Conservation (phyloP, 2,113 vertebrate species). For the Lamprologus lemairii region DNA sequence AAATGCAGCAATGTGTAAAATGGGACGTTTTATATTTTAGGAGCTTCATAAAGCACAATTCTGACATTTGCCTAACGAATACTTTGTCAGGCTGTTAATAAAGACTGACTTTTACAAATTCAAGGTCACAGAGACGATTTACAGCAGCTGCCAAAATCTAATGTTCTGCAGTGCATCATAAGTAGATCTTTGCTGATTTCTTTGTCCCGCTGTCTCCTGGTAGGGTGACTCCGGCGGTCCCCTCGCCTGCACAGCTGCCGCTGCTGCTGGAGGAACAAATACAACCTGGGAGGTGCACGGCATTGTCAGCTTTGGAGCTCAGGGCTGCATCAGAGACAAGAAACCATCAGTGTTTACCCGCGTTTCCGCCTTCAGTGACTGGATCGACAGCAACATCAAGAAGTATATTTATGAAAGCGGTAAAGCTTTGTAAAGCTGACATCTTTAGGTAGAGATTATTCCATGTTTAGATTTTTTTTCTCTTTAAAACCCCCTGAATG, state of each 20-base stretch:
- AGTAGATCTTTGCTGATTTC: neutral
- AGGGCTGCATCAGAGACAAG: constrained; percentile 64
- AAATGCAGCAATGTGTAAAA: neutral
- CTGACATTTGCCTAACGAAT: neutral
- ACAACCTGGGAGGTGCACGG: constrained; percentile 64
- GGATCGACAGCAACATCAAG: constrained; percentile 63
- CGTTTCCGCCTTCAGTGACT: constrained; percentile 64
- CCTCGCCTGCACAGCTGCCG: constrained; percentile 30
- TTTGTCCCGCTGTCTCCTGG: neutral
- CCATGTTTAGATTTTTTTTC: neutral
- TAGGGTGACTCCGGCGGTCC: constrained; percentile 67
- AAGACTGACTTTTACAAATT: neutral
- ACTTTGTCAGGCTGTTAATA: neutral
- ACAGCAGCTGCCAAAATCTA: neutral
- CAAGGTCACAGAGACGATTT: neutral
- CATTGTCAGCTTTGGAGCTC: constrained; percentile 59
- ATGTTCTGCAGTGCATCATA: neutral
- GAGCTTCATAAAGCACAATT: neutral
- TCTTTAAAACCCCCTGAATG: neutral
- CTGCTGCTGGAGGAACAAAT: neutral
- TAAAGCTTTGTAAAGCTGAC: neutral
- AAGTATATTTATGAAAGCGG: constrained; percentile 53
- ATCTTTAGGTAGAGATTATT: neutral
- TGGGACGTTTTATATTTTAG: neutral
- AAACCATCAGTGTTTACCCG: constrained; percentile 71